A percentile compares a stretch with the other conserved stretches of the same genome.
phyloP scores from a whole-genome alignment of 2,888 invertebrate genomes.

The Tipula confusa region DNA sequence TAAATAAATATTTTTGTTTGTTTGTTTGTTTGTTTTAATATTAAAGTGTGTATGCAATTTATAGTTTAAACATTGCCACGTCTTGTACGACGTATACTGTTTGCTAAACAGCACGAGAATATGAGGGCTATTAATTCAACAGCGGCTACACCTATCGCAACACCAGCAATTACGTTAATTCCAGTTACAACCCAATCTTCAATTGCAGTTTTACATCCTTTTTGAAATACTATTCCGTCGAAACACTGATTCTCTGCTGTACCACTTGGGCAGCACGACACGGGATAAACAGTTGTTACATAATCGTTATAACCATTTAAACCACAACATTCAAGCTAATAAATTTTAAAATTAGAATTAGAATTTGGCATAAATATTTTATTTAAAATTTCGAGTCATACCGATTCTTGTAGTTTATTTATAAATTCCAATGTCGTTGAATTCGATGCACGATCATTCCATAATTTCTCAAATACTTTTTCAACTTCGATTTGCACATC shows the following conservation, averaged over 20 bases:
- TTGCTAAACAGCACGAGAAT: slow-evolving; percentile 82
- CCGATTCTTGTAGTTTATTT: not conserved
- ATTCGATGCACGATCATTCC: slow-evolving; percentile 41
- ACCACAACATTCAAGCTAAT: slow-evolving; percentile 45
- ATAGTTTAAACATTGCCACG: too few relatives aligned
- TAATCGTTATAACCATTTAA: slow-evolving; percentile 41
- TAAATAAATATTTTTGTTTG: too few relatives aligned
- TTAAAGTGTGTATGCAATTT: too few relatives aligned
- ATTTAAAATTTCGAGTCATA: slow-evolving; percentile 37
- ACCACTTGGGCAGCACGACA: slow-evolving; percentile 53
- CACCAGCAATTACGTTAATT: slow-evolving; percentile 58
- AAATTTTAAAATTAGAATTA: not conserved
- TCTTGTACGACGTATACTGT: slow-evolving; percentile 69
- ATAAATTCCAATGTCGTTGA: not conserved
- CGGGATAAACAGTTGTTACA: slow-evolving; percentile 37
- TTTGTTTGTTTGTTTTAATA: too few relatives aligned
- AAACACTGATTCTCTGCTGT: slow-evolving; percentile 45
- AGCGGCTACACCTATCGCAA: slow-evolving; percentile 64
- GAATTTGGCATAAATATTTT: slow-evolving; percentile 41
- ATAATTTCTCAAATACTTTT: slow-evolving; percentile 52
- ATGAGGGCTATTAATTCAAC: slow-evolving; percentile 74
- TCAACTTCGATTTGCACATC: slow-evolving; percentile 54
- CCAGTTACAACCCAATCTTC: slow-evolving; percentile 49
- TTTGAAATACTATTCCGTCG: slow-evolving; percentile 43
- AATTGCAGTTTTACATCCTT: slow-evolving; percentile 52